These are phyloP conservation scores for Bos indicus DNA, from an alignment of 2,113 vertebrate species.

Conservation along the genomic window DNA sequence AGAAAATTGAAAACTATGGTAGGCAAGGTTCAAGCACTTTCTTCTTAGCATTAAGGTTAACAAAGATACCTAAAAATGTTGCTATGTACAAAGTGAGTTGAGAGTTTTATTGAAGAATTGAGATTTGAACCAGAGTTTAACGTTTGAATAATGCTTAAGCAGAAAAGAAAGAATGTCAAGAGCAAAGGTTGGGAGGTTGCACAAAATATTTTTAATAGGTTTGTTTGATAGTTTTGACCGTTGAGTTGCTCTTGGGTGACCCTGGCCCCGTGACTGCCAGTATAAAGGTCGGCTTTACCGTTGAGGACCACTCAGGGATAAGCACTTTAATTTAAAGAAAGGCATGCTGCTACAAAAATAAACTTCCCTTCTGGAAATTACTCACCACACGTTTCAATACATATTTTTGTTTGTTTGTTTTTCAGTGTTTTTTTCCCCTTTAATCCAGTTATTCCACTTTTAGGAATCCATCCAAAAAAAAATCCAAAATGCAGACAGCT, in stretches of 20 bases:
- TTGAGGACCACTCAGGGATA: neutral
- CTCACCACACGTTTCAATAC: neutral
- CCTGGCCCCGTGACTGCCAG: neutral
- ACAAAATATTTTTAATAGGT: neutral
- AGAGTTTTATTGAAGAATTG: fast-evolving
- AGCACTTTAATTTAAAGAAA: neutral
- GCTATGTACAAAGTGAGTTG: neutral
- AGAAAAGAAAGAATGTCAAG: neutral
- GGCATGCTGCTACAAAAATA: neutral
- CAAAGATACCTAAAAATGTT: neutral
- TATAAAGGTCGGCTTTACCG: neutral
- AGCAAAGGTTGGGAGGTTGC: neutral
- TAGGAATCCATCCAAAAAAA: neutral
- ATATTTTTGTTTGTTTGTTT: neutral
- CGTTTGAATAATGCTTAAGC: neutral
- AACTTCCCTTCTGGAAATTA: neutral
- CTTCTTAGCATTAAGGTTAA: neutral
- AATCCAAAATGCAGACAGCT: neutral
- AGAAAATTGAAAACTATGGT: neutral
- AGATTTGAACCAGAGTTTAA: conserved; percentile 1
- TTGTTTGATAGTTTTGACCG: neutral
- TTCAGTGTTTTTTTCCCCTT: neutral
- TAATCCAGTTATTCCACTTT: neutral
- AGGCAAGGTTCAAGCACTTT: neutral
- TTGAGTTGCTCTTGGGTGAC: neutral